Percentiles rank a stretch among this genome's conserved stretches.
Conservation (phyloP, 2,113 vertebrate genomes). For the Microcebus tavaratra region DNA sequence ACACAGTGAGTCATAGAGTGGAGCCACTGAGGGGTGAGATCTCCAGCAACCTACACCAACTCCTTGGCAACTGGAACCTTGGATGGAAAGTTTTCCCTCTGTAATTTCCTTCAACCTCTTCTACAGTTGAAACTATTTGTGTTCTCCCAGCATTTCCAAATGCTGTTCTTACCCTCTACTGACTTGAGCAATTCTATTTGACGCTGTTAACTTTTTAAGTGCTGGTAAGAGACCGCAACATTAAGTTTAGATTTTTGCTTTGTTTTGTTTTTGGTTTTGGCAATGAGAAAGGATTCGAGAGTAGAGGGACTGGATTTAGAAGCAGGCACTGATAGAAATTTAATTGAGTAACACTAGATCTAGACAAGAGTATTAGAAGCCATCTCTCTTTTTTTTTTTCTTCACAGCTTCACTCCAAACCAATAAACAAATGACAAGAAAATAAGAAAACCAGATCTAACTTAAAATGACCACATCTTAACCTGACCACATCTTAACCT, state of each 20-base stretch:
- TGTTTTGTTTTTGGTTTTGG: background rate
- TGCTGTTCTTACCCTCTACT: slow-evolving; percentile 26
- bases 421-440: slow-evolving; percentile 13
- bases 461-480: background rate
- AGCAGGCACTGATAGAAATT: background rate
- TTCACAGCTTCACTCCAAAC: background rate
- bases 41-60: slow-evolving; percentile 62
- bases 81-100: slow-evolving; percentile 64
- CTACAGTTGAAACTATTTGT: slow-evolving; percentile 40
- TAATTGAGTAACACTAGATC: background rate
- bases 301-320: background rate
- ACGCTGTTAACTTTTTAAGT: background rate
- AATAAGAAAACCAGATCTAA: slow-evolving; percentile 6
- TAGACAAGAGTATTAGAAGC: background rate
- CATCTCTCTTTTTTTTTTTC: background rate
- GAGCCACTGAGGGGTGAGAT: slow-evolving; percentile 24
- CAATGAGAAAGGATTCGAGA: background rate
- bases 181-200: background rate
- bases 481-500: background rate
- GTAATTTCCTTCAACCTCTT: slow-evolving; percentile 65
- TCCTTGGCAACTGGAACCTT: slow-evolving; percentile 65
- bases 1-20: slow-evolving; percentile 63
- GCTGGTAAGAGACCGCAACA: background rate
- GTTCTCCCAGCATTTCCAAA: slow-evolving; percentile 51
- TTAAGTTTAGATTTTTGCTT: background rate